Conservation (phyloP, 2,113 vertebrate species). For the Siniperca knerii region DNA sequence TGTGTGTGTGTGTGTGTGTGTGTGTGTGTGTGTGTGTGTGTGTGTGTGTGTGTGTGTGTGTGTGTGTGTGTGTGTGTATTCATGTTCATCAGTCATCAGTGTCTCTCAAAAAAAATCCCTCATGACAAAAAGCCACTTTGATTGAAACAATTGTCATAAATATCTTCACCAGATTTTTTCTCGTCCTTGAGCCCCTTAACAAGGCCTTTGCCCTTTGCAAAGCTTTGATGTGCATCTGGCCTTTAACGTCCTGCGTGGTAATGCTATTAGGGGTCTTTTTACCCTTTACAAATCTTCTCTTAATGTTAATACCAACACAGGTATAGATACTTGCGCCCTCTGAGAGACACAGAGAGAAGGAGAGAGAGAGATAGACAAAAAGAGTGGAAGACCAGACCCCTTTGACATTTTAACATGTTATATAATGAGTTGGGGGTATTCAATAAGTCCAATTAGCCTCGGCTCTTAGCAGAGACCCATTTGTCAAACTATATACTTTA, state of each 20-base stretch:
- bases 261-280: constrained; percentile 69
- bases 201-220: constrained; percentile 71
- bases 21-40: background rate
- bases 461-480: constrained; percentile 51
- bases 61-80: background rate
- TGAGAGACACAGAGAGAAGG: constrained; percentile 13
- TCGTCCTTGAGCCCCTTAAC: constrained; percentile 49
- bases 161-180: constrained; percentile 59
- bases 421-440: constrained; percentile 61
- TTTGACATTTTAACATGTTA: constrained; percentile 77
- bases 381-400: constrained; percentile 32
- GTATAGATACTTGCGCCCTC: constrained; percentile 43
- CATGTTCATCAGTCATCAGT: constrained; percentile 15
- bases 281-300: constrained; percentile 70
- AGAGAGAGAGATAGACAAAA: constrained; percentile 9
- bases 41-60: background rate
- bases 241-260: constrained; percentile 69
- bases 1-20: background rate
- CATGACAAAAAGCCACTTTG: constrained; percentile 57
- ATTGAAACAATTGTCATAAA: constrained; percentile 68
- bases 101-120: background rate
- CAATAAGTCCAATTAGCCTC: constrained; percentile 68
- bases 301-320: constrained; percentile 71
- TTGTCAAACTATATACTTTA: constrained; percentile 69
- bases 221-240: constrained; percentile 68